Conservation (phyloP, 92 coral and sea anemone species). For the Actinernus sp. region DNA sequence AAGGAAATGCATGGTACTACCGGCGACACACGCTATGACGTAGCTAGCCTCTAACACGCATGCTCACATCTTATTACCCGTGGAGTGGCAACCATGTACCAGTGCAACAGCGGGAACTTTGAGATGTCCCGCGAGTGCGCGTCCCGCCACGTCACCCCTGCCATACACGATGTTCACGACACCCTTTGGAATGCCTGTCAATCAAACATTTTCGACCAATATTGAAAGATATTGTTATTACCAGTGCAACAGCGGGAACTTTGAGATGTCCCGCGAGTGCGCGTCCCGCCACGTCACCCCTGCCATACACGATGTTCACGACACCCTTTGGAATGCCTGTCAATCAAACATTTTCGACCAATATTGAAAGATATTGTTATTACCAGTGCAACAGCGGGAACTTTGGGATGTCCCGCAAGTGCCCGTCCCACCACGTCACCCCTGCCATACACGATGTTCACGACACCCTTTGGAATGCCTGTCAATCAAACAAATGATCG, state of each 20-base stretch:
- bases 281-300: slow-evolving; percentile 59
- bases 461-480: slow-evolving; percentile 73
- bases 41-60: no score
- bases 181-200: slow-evolving; percentile 70
- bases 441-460: slow-evolving; percentile 66
- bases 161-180: slow-evolving; percentile 70
- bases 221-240: no score
- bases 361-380: no score
- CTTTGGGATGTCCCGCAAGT: slow-evolving; percentile 39
- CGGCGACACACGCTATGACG: no score
- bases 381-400: slow-evolving; percentile 60
- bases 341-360: no score
- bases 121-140: slow-evolving; percentile 40
- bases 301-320: slow-evolving; percentile 65
- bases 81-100: no score
- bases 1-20: neutral
- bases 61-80: no score
- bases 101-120: slow-evolving; percentile 53
- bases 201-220: no score
- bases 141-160: slow-evolving; percentile 58
- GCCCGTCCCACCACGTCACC: slow-evolving; percentile 60
- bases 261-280: slow-evolving; percentile 37
- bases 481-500: no score
- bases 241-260: slow-evolving; percentile 59
- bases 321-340: slow-evolving; percentile 71